A percentile compares a stretch with the other conserved stretches of the same genome.
Conservation (phyloP, 2,797 vertebrate genomes). For the Scolopax bukidnonensis region DNA sequence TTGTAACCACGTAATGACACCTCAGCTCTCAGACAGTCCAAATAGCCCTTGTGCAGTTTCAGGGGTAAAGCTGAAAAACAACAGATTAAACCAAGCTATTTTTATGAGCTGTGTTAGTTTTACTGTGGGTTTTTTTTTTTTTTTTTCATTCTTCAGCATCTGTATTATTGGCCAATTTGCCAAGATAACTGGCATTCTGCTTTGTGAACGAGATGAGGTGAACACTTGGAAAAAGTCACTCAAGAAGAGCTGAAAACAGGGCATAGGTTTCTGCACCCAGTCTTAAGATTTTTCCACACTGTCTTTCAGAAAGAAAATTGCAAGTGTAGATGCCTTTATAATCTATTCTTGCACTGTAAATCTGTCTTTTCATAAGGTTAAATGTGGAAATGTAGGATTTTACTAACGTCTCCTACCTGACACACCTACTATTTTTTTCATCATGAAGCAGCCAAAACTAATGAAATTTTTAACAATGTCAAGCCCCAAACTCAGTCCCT, state of each 20-base stretch:
- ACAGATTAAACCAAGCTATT: not conserved
- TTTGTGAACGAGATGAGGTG: accelerated
- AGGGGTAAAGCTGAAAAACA: not conserved
- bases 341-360: not conserved
- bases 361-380: not conserved
- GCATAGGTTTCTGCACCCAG: not conserved
- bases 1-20: accelerated
- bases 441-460: not conserved
- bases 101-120: not conserved
- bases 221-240: not conserved
- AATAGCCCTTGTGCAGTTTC: not conserved
- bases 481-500: not conserved
- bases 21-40: not conserved
- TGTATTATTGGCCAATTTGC: not conserved
- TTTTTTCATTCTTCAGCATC: not conserved
- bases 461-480: not conserved
- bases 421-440: not conserved
- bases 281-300: not conserved
- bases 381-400: not conserved
- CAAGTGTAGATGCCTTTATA: not conserved
- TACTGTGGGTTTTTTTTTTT: not conserved
- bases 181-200: not conserved
- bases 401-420: not conserved
- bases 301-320: not conserved
- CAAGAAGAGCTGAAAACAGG: not conserved